Conservation (phyloP, 2,888 invertebrate species). For the Xestobium rufovillosum region DNA sequence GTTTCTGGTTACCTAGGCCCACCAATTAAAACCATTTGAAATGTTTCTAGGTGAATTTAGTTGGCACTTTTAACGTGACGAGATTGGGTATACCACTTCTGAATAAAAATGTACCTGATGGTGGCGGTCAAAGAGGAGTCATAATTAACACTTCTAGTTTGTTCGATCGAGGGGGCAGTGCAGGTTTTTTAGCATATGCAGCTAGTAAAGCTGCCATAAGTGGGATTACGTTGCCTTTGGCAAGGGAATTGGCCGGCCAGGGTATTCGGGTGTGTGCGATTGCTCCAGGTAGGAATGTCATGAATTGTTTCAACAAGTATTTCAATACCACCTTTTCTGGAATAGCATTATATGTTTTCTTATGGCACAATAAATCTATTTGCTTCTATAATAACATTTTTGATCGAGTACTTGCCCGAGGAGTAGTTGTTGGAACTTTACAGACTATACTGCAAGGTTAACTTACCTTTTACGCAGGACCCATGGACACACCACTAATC, state of each 20-base stretch:
- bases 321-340: no score
- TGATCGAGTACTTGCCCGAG: no score
- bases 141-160: constrained; percentile 93
- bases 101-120: constrained; percentile 68
- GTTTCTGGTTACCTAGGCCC: no score
- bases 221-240: constrained; percentile 92
- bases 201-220: constrained; percentile 91
- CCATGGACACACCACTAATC: constrained; percentile 80
- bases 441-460: no score
- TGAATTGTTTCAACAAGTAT: no score
- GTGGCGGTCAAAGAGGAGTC: constrained; percentile 88
- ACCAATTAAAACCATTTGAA: not conserved
- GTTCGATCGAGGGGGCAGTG: constrained; percentile 94
- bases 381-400: no score
- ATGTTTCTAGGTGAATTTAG: constrained; percentile 65
- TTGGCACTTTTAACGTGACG: constrained; percentile 91
- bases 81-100: constrained; percentile 77
- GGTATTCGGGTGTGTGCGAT: constrained; percentile 77
- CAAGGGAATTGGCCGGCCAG: constrained; percentile 75
- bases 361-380: no score
- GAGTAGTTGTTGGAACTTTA: no score
- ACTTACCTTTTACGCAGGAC: constrained; percentile 52
- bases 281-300: constrained; percentile 72
- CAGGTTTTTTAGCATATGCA: constrained; percentile 89
- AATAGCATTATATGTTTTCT: no score